Conservation (phyloP, 2,888 invertebrate species). For the Tuberolachnus salignus region DNA sequence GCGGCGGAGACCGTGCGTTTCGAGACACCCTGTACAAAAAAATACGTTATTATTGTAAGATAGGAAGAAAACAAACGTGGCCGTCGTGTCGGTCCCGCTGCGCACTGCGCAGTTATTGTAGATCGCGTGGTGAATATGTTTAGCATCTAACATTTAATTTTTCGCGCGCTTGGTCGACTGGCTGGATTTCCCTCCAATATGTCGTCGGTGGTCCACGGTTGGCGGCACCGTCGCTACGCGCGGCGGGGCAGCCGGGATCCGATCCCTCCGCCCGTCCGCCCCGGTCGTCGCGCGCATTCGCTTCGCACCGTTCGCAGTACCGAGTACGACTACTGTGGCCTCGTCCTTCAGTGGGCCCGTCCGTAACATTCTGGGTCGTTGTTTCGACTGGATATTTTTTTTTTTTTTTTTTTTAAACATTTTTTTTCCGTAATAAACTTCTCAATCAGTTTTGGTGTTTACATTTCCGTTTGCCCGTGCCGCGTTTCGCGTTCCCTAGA, state of each 20-base stretch:
- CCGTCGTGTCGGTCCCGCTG: neutral
- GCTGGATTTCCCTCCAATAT: conserved; percentile 33
- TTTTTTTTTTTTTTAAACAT: conserved; percentile 37
- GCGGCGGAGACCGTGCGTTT: too few species aligned
- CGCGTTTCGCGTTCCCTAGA: conserved; percentile 31
- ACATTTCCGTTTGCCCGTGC: neutral
- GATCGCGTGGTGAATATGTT: neutral
- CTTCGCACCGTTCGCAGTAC: neutral
- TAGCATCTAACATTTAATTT: neutral
- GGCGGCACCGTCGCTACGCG: neutral
- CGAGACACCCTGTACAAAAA: too few species aligned
- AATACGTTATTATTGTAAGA: neutral
- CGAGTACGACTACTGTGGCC: conserved; percentile 35
- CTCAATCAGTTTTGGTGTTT: neutral
- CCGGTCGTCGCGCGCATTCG: conserved; percentile 21
- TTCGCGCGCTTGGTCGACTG: conserved; percentile 32
- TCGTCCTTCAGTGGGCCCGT: conserved; percentile 57
- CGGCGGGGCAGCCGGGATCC: neutral
- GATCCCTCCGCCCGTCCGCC: neutral
- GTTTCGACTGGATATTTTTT: conserved; percentile 44
- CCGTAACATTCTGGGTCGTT: conserved; percentile 52
- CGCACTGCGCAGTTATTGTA: conserved; percentile 6
- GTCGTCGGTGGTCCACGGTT: neutral
- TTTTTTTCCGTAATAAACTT: neutral
- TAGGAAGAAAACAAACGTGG: conserved; percentile 21